Base-by-base conservation (phyloP, 2,888 invertebrate species). In the Dryococelus australis region DNA sequence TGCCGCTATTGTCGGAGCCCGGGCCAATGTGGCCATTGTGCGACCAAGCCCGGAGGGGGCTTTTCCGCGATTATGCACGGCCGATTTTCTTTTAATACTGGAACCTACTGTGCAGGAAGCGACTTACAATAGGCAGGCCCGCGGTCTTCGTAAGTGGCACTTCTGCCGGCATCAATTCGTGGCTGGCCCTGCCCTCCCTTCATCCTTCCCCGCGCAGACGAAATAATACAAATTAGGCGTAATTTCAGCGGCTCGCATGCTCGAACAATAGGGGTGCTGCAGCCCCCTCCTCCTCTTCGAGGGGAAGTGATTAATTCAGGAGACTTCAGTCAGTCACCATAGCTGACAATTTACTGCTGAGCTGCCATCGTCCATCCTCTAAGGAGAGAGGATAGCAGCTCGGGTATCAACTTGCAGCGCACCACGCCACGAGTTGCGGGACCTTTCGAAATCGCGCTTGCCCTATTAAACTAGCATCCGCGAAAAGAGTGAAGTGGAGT, bases 61-160 rank as follows among this genome's bases (percentile, higher is more conserved):
- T 65, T 65, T 51, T 65, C 65, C 24, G 65, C 65, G 65, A 65
- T 65, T 65, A 65, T 65, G 65, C 65, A 65, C 65, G 65, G 65
- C 65, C 65, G 65, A 65, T 65, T 65, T 65, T 65, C 65, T 65
- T 65, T 65, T 65, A 65, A 65, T 65, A n/a, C 65, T 65, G 65
- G 24, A 65, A 65, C 65, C 65, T 65, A 65, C 65, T 65, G 65
- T 65, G 65, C 65, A 65, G 65, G 65, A 65, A 65, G 65, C 65
- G 65, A n/a, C 24, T 2, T 20, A 65, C 65, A 65, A 65, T 65
- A 47, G 47, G 16, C 16, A 47, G 47, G 47, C 12, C 47, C 47
- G 47, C 2, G 47, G 47, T 47, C 47, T 47, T 10, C 10, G 47
- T 65, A 65, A 65, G 65, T 65, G 65, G 65, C 24, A 65, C 65